Evolutionary conservation across 2,888 invertebrate genomes (phyloP), one percentile per base, ranked within the genome.

Genomic region (Automeris io): DNA sequence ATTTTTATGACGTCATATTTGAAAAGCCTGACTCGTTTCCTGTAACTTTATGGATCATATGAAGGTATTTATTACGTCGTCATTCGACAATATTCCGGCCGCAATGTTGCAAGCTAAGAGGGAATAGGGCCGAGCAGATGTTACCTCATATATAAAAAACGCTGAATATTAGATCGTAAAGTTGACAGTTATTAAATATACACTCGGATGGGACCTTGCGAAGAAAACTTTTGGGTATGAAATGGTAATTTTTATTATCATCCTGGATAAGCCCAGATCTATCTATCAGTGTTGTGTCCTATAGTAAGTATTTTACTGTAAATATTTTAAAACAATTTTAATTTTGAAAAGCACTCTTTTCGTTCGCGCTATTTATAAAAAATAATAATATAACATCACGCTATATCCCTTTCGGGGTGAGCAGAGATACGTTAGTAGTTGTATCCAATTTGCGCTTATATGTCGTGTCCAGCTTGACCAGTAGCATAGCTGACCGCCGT

Each of bases 121-220:
- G 66, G 59, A 70, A 76, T 72, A 64, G 68, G 72, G 72, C 73
- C 65, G 57, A 56, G 63, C 75, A 76, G 71, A 72, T 69, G 67
- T 61, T 62, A 23, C 33, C 25, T 13, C 7, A 57, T 59, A 51
- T 55, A 56, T 51, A 57, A 61, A 57, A 62, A 59, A 58, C 43
- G 56, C 57, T 54, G 61, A 63, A 65, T 66, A 71, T 71, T 62
- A 60, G 54, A 54, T 60, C 60, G 58, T 69, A 61, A 68, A 65
- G 53, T 64, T 57, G 66, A 60, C 69, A 66, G 62, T 65, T 68
- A 70, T 68, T 66, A 70, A 70, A 67, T 57, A 44, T 56, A 57
- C 42, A n/a, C n/a, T n/a, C n/a, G n/a, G n/a, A n/a, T n/a, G n/a
- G n/a, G 26, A 33, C 35, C 37, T 51, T 44, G 37, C 38, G 35